Base-by-base conservation (phyloP, 1,140 invertebrate genomes). In the Drosophila ficusphila region DNA sequence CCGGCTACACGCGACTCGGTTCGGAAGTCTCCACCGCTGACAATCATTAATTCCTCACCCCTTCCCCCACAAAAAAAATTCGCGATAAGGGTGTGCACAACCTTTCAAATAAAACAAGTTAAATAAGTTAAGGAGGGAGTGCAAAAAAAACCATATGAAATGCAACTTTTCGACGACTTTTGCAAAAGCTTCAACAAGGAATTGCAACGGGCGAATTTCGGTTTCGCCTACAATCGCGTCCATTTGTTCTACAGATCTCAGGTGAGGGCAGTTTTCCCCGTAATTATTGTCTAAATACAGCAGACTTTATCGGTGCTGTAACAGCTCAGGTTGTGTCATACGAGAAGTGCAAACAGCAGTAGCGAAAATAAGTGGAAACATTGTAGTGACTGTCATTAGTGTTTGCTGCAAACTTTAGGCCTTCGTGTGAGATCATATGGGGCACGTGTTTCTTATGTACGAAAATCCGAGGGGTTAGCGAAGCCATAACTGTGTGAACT, bases 171-270 rank as follows among this genome's bases (percentile, higher is more conserved):
- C n/a, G 77, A 82, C 48, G 81, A 72, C 44, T 90, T 85, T 21
- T 65, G 65, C 16, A 86, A 81, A 12, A 64, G 56, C 23, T 51
- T 90, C 12, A 61, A 71, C 57, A 89, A 88, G 46, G 89, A 90
- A 70, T 52, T 90, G 36, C 71, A 83, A 48, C 60, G 58, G 27
- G 44, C 75, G 21, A 88, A 90, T 49, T 88, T 90, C 14, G 82
- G 85, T 21, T 90, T 90, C 36, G 58, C 82, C 21, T 83, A 74
- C 53, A 83, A 71, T 65, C 83, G 82, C 33, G 72, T 89, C 34
- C 89, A 90, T 41, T 58, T 89, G 29, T 90, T 90, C 46, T 90
- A 90, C 54, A 77, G 78, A 68, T 90, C 79, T 8, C 79, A 90
- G 89, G 89, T 90, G 41, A 88, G 78, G n/a, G 27, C 21, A 27